These are phyloP conservation scores for Antigone vipio DNA, from an alignment of 2,113 vertebrate species.

Conservation along the genomic window DNA sequence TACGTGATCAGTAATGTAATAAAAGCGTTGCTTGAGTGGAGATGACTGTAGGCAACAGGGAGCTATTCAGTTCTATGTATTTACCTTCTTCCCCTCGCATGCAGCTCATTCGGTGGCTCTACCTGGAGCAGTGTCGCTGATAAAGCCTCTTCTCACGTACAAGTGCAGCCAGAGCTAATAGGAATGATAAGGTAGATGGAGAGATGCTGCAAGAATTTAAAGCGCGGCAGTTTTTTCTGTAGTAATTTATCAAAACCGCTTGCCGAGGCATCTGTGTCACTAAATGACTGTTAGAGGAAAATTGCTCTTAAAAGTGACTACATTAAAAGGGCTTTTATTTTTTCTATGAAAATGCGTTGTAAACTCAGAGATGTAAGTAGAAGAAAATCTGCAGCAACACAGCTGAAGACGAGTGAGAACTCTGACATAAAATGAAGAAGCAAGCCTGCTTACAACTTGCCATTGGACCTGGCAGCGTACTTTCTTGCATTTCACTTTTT, in stretches of 20 bases:
- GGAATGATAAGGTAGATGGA: background rate
- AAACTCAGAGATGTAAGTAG: background rate
- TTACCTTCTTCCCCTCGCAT: background rate
- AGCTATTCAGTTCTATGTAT: background rate
- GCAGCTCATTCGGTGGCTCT: background rate
- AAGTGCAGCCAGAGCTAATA: background rate
- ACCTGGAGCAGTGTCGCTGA: background rate
- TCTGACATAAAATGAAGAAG: background rate
- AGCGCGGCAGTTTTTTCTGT: background rate
- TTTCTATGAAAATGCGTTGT: background rate
- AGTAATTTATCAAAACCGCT: background rate
- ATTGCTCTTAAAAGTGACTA: background rate
- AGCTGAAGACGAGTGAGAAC: background rate
- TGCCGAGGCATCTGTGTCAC: background rate
- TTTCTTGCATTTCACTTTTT: background rate
- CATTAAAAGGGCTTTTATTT: background rate
- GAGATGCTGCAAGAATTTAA: background rate
- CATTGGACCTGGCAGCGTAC: background rate
- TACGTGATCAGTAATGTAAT: background rate
- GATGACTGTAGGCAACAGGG: background rate
- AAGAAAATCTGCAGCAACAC: background rate
- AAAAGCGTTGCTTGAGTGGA: background rate
- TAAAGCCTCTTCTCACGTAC: background rate
- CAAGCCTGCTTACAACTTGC: background rate
- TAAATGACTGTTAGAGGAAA: background rate